Base-by-base conservation (phyloP, 2,797 vertebrate species). In the Falco novaeseelandiae region DNA sequence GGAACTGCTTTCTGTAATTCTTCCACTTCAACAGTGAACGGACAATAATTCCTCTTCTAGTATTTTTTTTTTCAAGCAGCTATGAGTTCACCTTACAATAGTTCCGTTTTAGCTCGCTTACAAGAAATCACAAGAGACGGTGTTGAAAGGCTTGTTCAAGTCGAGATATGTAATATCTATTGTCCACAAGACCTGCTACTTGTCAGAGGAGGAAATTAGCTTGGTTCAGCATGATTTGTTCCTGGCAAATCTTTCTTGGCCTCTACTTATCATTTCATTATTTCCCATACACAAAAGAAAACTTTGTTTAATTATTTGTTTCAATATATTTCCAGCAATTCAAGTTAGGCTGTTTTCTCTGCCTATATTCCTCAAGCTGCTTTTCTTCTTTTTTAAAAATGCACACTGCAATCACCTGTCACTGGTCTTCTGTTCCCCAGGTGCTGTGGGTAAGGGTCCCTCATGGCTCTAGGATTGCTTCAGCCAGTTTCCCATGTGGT, bases 171-270 rank as follows among this genome's bases (percentile, higher is more conserved):
- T 76, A 82, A 4, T 87, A 94, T 73, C 86, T 93, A 69, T 87
- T 96, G 92, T 87, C 71, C 83, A 8, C 74, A 81, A 88, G 85
- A 80, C 79, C 73, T 82, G 86, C 83, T 48, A 48, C 85, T 91
- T 89, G 93, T 90, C 88, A 76, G 63, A 87, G 83, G 89, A 92
- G 88, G 86, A 92, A 92, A 89, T 82, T 58, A 92, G 90, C 86
- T 93, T 79, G 58, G 49, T 72, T 76, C 8, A 1, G 80, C 80
- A 93, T 38, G 83, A 93, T 95, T 93, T 92, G 72, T 93, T 96
- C 94, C 92, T 90, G 86, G 66, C 77, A 90, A 95, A 87, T 84
- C 73, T 62, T 84, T 93, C 89, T 90, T 90, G 95, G 93, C 86
- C 58, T 91, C 76, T 46, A 83, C 93, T 95, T 96, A 91, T 81